Conservation (phyloP, 2,113 vertebrate genomes). For the Platysternon megacephalum region DNA sequence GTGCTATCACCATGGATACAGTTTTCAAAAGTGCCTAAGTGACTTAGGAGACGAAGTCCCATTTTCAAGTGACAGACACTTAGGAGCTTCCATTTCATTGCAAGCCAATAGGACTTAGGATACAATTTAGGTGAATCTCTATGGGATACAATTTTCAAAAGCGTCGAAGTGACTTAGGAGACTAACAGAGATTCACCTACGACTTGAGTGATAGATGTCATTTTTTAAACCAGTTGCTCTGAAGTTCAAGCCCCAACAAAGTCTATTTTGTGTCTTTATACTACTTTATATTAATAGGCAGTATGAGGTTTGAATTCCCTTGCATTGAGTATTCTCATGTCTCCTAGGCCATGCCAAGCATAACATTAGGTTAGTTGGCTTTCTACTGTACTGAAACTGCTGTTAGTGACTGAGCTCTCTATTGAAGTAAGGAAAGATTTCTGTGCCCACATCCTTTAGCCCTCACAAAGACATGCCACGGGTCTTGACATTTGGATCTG, state of each 20-base stretch:
- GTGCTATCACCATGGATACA: background rate
- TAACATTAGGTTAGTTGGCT: background rate
- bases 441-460: background rate
- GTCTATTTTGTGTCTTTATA: background rate
- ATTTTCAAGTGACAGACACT: background rate
- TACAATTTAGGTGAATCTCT: background rate
- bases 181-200: slow-evolving; percentile 41
- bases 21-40: background rate
- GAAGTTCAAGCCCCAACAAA: background rate
- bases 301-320: slow-evolving; percentile 3
- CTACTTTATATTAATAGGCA: background rate
- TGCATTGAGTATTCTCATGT: background rate
- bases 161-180: background rate
- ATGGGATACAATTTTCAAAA: slow-evolving; percentile 12
- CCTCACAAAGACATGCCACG: background rate
- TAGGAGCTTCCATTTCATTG: background rate
- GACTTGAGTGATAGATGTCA: background rate
- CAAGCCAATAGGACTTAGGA: background rate
- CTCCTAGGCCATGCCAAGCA: background rate
- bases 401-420: background rate
- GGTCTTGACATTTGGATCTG: background rate
- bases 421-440: background rate
- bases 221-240: background rate
- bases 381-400: background rate
- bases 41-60: slow-evolving; percentile 9